phyloP scores from a whole-genome alignment of 37 sponge, comb jelly and placozoan species.

The Eunapius fragilis region DNA sequence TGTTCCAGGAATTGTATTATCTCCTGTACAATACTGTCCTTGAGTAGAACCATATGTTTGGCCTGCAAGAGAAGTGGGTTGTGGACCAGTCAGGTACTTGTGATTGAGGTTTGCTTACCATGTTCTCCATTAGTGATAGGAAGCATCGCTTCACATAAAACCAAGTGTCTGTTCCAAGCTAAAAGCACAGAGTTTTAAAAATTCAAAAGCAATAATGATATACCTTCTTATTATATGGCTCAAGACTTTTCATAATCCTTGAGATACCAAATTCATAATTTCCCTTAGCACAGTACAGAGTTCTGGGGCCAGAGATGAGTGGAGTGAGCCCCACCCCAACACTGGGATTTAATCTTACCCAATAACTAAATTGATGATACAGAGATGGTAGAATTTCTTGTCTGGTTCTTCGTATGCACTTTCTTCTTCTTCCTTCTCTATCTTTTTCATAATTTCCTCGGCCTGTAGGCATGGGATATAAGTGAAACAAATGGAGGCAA shows the following conservation, averaged over 20 bases:
- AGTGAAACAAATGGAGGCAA: not conserved
- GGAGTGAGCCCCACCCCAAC: not conserved
- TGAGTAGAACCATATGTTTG: constrained; percentile 97
- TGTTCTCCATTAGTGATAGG: constrained; percentile 92
- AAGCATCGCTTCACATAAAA: constrained; percentile 96
- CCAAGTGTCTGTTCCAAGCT: constrained; percentile 99
- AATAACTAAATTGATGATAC: constrained; percentile 98
- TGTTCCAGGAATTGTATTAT: constrained; percentile 91
- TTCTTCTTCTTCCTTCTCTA: constrained; percentile 99
- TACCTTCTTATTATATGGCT: constrained; percentile 97
- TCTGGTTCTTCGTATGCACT: constrained; percentile 95
- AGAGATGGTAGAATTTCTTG: constrained; percentile 92
- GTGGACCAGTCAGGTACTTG: not conserved
- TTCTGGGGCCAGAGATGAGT: constrained; percentile 28
- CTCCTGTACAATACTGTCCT: constrained; percentile 85
- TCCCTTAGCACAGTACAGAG: constrained; percentile 96
- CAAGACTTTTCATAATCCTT: constrained; percentile 95
- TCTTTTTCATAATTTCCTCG: constrained; percentile 97
- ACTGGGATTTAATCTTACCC: constrained; percentile 56
- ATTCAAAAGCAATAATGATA: not conserved
- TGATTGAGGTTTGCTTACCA: constrained; percentile 54
- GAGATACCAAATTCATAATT: constrained; percentile 98
- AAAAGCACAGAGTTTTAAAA: not conserved
- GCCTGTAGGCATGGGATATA: constrained; percentile 65
- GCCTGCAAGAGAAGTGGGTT: constrained; percentile 49